Evolutionary conservation across 2,888 invertebrate species (phyloP), one percentile per base, ranked within the genome.

Genomic region (Hydrotaea cyrtoneurina): DNA sequence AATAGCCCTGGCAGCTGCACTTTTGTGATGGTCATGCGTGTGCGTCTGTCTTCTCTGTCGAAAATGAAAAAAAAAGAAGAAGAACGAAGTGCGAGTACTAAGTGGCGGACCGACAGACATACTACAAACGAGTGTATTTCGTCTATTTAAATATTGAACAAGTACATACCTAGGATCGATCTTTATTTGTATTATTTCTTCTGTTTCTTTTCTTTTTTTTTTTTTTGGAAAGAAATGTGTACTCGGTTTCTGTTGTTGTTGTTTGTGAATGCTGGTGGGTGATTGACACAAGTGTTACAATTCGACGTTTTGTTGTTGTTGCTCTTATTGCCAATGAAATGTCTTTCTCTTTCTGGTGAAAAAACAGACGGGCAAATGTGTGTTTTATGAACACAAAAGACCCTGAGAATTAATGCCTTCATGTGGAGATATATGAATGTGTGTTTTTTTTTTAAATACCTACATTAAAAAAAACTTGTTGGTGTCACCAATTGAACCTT

Each of bases 201-300:
- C 7, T 23, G 23, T 21, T 57, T 57, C 2, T 57, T 23, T 57
- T n/a, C 11, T 26, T 26, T 15, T 23, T 59, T 21, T 57, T 57
- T 10, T 57, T 23, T 57, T n/a, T 53, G 10, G 57, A 57, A 57
- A 57, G 4, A 23, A 57, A 21, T 21, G 64, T 59, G 21, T 59
- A 46, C 53, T 76, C 21, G 50, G 62, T 31, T 31, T 31, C 7
- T 31, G 31, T 31, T 31, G 31, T 31, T 31, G 31, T 31, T 31
- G 31, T n/a, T n/a, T n/a, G n/a, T n/a, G n/a, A n/a, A n/a, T n/a
- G 31, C 31, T n/a, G 31, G 31, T 31, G 31, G 66, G 36, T 74
- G 73, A 78, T 82, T 82, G 81, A 82, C 81, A 82, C 81, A 82
- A 74, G 81, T 82, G 81, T 82, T 82, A 59, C 73, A 50, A 57